phyloP scores from a whole-genome alignment of 2,888 invertebrate genomes.

The Cephus rjabovi region DNA sequence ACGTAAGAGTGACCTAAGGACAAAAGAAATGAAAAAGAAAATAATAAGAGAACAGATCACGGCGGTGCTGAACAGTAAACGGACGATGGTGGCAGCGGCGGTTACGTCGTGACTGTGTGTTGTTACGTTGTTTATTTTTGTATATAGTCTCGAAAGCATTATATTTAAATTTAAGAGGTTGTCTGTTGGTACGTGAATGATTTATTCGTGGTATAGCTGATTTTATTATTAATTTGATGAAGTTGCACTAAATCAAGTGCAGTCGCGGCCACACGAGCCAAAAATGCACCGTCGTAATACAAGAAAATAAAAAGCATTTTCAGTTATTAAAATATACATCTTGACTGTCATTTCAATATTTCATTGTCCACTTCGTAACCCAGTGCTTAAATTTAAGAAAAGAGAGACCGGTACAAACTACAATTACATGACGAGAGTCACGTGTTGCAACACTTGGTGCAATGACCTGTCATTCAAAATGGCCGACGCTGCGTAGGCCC shows the following conservation, averaged over 20 bases:
- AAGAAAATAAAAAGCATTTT: constrained; percentile 22
- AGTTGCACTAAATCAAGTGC: constrained; percentile 11
- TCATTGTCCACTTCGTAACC: not conserved
- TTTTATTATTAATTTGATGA: constrained; percentile 33
- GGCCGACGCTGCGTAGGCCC: not conserved
- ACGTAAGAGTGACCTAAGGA: not conserved
- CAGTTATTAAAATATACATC: constrained; percentile 15
- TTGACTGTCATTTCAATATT: not conserved
- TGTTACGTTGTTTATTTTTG: constrained; percentile 47
- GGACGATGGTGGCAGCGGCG: not conserved
- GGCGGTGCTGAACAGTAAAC: not conserved
- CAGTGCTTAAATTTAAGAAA: not conserved
- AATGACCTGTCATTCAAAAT: not conserved
- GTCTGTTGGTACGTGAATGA: constrained; percentile 55
- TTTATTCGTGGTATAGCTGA: constrained; percentile 43
- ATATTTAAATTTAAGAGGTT: constrained; percentile 52
- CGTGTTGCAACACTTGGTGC: not conserved
- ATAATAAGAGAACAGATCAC: not conserved
- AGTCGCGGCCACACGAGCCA: constrained; percentile 7
- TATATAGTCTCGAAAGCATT: constrained; percentile 42
- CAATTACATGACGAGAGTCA: not conserved
- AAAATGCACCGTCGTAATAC: constrained; percentile 13
- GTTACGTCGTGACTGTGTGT: constrained; percentile 45
- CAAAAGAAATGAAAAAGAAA: not conserved
- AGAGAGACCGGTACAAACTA: not conserved